Base-by-base conservation (phyloP, 2,888 invertebrate genomes). In the Morpho helenor region DNA sequence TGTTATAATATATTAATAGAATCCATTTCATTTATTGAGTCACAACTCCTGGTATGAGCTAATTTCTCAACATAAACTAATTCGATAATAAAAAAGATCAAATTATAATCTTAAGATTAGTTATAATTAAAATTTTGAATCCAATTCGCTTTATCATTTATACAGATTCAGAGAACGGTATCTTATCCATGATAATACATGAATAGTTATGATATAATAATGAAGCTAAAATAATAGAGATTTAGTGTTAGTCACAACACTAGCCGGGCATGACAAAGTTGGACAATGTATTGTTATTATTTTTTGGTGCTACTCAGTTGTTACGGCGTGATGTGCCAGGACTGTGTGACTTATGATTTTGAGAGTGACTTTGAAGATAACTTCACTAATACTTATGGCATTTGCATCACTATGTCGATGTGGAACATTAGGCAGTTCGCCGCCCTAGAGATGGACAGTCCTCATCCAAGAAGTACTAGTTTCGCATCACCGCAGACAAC, bases 271-370 rank as follows among this genome's bases (percentile, higher is more conserved):
- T 52, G 39, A 48, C 43, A 42, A 42, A 43, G 39, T 22, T 9
- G 10, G 7, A 46, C 6, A n/a, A 62, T 62, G 60, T 49, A 57
- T 7, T 52, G 57, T 16, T 40, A 52, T 39, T 60, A 44, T 61
- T 49, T 61, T 16, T 41, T 61, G 6, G 47, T 63, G 48, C 10
- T 62, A 7, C 47, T 66, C 42, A 8, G 66, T 8, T 49, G 55
- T 58, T 46, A 51, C 22, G 56, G 58, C 53, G 60, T 62, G 31
- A 31, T 52, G 7, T 58, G 60, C 48, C 59, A 68, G 8, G 53
- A 64, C 48, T 82, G 83, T 64, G 70, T 77, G 16, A 72, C 66
- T 52, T 76, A 74, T 59, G 68, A 71, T 45, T 82, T 82, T 54
- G 77, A 76, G 60, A 69, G 74, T 31, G 65, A 66, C 7, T 75